Evolutionary conservation across 1,140 invertebrate genomes (phyloP).

Genomic region (Neuroterus valhalla): DNA sequence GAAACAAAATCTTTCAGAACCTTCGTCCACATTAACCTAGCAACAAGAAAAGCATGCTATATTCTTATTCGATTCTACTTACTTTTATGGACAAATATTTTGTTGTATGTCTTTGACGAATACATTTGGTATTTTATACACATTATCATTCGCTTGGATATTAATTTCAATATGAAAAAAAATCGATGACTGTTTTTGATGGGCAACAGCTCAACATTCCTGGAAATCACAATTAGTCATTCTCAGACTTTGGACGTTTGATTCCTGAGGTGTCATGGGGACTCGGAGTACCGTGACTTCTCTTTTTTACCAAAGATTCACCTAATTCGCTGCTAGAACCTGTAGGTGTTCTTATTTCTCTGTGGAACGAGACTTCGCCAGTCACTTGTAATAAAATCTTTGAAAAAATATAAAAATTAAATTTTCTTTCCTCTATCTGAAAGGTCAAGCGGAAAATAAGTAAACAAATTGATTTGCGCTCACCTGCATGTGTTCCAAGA

Average conservation of each 20-base stretch:
- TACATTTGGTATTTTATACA: too few species aligned
- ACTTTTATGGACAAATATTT: too few species aligned
- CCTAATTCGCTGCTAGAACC: conserved; percentile 64
- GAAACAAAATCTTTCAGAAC: too few species aligned
- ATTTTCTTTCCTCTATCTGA: too few species aligned
- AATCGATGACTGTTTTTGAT: conserved; percentile 5
- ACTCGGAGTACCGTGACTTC: conserved; percentile 69
- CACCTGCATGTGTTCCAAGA: conserved; percentile 82
- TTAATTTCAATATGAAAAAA: conserved; percentile 2
- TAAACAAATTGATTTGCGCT: conserved; percentile 31
- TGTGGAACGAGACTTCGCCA: conserved; percentile 67
- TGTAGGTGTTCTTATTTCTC: conserved; percentile 71
- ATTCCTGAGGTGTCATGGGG: conserved; percentile 68
- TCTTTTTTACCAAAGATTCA: conserved; percentile 63
- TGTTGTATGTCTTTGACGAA: too few species aligned
- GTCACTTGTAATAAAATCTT: conserved; percentile 70
- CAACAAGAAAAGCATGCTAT: too few species aligned
- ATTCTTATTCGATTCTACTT: too few species aligned
- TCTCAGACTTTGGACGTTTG: conserved; percentile 71
- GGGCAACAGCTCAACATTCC: conserved; percentile 2
- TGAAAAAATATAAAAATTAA: conserved; percentile 37
- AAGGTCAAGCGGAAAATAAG: too few species aligned
- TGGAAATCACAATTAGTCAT: conserved; percentile 57
- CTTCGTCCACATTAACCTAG: too few species aligned
- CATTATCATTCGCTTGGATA: not conserved